Evolutionary conservation across 2,797 vertebrate species (phyloP), one percentile per base, ranked within the genome.

Genomic region (Enteromius anoplus): DNA sequence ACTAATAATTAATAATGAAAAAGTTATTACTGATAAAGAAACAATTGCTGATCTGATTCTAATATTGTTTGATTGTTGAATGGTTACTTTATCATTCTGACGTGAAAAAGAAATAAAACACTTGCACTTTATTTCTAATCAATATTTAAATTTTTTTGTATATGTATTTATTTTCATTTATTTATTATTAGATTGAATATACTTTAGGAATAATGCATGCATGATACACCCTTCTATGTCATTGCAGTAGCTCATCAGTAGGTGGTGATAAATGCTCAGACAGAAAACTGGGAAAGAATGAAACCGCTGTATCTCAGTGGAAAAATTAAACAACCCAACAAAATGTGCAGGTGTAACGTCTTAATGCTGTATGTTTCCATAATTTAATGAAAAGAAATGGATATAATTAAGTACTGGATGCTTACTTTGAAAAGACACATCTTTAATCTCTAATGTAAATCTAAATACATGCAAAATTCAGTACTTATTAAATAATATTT

Each of bases 191-290:
- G 26, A 62, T 32, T 62, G 32, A 26, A 64, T 26, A 29, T 64
- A 32, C 5, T 64, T 15, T 32, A 17, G 14, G 32, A 32, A 21
- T 34, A 4, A 26, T 26, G 26, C 26, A 11, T 66, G 3, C 40
- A 66, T 23, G 37, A 69, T 3, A 70, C n/a, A 4, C 68, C 1
- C 12, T 3, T 65, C 7, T 26, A 19, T 75, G 80, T 75, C 21
- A 75, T 37, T 64, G 58, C 42, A 23, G 15, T 72, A 62, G 23
- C 23, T 65, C 11, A 37, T 55, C 80, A 65, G 34, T 37, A 66
- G 80, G 17, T 40, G 80, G 70, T 14, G 60, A 32, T 75, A 75
- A 40, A 82, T 14, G n/a, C 42, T 65, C 70, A 75, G 15, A 53
- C n/a, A 75, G 58, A 9, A 81, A 80, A 58, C 21, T 42, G 34